Evolutionary conservation across 92 coral and sea anemone genomes (phyloP).

Genomic region (Heliopora coerulea): DNA sequence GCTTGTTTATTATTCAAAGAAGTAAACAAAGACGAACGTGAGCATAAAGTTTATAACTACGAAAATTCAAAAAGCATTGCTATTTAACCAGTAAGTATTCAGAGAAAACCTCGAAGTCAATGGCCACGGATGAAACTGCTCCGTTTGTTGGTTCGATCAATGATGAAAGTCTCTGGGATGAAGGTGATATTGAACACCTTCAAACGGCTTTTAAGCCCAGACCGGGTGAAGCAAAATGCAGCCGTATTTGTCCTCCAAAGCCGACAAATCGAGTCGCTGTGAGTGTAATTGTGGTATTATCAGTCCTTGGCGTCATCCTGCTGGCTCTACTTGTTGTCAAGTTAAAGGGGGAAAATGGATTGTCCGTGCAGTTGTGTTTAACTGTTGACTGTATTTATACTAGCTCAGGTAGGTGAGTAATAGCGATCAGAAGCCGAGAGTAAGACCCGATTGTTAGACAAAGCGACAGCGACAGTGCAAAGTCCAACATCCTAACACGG

Average conservation of each 20-base stretch:
- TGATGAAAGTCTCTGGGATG: conserved; percentile 10
- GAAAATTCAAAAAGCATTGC: too few species aligned
- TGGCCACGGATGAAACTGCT: background rate
- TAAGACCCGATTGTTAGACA: too few species aligned
- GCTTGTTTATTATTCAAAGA: too few species aligned
- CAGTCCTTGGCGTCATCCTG: background rate
- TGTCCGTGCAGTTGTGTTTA: background rate
- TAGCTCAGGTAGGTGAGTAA: too few species aligned
- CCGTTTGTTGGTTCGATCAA: conserved; percentile 17
- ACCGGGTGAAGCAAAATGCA: background rate
- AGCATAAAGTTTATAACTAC: too few species aligned
- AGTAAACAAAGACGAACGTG: too few species aligned
- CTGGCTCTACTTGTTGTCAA: background rate
- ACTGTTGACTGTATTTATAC: background rate
- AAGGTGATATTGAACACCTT: background rate
- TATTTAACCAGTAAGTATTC: too few species aligned
- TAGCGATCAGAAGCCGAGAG: too few species aligned
- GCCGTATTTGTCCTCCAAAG: too few species aligned
- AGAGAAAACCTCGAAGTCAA: background rate
- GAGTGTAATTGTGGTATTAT: background rate
- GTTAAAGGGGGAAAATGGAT: background rate
- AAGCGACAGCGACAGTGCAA: too few species aligned
- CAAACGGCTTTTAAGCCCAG: background rate
- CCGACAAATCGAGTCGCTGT: background rate
- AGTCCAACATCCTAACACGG: too few species aligned